These are phyloP conservation scores for Melanerpes formicivorus DNA, from an alignment of 2,113 vertebrate genomes.

Conservation along the genomic window DNA sequence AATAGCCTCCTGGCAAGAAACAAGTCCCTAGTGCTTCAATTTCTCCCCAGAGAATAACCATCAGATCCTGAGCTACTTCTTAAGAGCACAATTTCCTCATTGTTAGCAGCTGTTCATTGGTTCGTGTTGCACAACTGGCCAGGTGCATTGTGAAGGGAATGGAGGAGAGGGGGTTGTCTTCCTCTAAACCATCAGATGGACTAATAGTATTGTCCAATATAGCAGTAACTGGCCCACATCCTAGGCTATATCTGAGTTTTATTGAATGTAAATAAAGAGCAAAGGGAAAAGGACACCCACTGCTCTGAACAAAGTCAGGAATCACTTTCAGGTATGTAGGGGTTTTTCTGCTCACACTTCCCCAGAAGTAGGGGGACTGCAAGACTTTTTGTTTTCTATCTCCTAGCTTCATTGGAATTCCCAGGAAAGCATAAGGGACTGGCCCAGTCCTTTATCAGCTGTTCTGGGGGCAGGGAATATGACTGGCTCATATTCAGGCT, in stretches of 20 bases:
- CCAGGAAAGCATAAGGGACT: background rate
- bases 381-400: background rate
- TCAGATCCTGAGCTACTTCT: slow-evolving; percentile 73
- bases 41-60: slow-evolving; percentile 66
- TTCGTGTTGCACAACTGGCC: slow-evolving; percentile 76
- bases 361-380: background rate
- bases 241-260: slow-evolving; percentile 12
- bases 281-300: slow-evolving; percentile 16
- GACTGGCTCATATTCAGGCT: background rate
- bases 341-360: background rate
- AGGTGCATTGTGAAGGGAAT: slow-evolving; percentile 64
- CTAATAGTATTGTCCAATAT: background rate
- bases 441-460: background rate
- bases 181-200: slow-evolving; percentile 30
- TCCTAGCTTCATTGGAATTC: background rate
- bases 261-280: slow-evolving; percentile 11
- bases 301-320: background rate
- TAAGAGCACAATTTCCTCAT: slow-evolving; percentile 77
- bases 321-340: background rate
- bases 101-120: slow-evolving; percentile 81
- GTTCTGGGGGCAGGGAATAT: background rate
- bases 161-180: slow-evolving; percentile 56
- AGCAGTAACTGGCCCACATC: slow-evolving; percentile 27
- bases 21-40: slow-evolving; percentile 56
- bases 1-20: slow-evolving; percentile 65